phyloP scores from a whole-genome alignment of 2,113 vertebrate species.

The Cyanoramphus novaezelandiae region DNA sequence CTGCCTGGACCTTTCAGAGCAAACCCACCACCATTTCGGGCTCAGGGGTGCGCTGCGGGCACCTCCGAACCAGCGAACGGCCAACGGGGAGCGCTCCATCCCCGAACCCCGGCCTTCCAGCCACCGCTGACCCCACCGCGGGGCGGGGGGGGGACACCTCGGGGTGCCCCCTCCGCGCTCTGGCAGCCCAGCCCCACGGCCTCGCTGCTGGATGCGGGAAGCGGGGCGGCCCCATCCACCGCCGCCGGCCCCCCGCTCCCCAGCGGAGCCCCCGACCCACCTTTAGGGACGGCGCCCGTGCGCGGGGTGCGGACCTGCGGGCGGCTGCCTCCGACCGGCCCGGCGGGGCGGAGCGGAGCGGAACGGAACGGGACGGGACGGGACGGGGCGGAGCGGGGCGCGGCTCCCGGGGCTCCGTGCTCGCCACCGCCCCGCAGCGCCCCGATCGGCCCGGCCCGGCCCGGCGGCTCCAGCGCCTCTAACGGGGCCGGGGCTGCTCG shows the following conservation, averaged over 20 bases:
- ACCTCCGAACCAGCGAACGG: neutral
- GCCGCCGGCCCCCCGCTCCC: neutral
- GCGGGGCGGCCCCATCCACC: neutral
- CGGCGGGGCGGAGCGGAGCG: neutral
- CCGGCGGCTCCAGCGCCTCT: neutral
- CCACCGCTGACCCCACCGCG: too few species aligned
- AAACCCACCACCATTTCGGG: accelerated
- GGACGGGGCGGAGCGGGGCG: too few species aligned
- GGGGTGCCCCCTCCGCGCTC: neutral
- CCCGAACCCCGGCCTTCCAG: neutral
- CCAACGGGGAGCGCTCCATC: neutral
- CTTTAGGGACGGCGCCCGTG: neutral
- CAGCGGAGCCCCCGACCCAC: neutral
- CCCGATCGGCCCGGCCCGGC: neutral
- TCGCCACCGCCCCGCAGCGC: neutral
- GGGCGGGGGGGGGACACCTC: neutral
- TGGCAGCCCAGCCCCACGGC: neutral
- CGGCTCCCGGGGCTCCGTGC: too few species aligned
- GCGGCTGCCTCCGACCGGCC: neutral
- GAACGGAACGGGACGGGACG: too few species aligned
- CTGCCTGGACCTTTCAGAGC: neutral
- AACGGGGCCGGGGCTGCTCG: neutral
- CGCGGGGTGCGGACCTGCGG: neutral
- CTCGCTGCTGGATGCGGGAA: neutral
- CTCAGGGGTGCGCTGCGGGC: neutral